A percentile compares a stretch with the other conserved stretches of the same genome.
Conservation (phyloP, 2,888 invertebrate genomes). For the Melinaea marsaeus region DNA sequence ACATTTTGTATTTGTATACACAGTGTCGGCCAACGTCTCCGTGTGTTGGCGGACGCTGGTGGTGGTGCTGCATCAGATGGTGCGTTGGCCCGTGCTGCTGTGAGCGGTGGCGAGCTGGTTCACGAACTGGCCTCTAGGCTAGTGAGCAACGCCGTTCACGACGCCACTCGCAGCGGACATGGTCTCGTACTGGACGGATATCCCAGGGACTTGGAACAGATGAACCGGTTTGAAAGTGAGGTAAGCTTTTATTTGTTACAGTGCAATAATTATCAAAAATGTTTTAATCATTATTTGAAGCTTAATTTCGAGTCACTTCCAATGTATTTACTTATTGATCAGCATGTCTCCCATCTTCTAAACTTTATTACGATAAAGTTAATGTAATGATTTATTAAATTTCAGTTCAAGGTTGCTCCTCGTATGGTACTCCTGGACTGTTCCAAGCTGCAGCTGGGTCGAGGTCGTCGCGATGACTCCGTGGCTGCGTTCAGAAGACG, state of each 20-base stretch:
- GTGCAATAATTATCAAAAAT: too few species aligned
- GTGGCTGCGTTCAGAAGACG: slow-evolving; percentile 90
- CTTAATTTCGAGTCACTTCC: too few species aligned
- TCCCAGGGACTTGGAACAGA: slow-evolving; percentile 93
- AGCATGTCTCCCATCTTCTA: too few species aligned
- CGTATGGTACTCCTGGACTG: slow-evolving; percentile 92
- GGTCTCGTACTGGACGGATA: slow-evolving; percentile 97
- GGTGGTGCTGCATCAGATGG: slow-evolving; percentile 81
- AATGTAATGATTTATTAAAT: neutral
- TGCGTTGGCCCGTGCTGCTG: slow-evolving; percentile 81
- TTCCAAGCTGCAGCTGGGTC: slow-evolving; percentile 91
- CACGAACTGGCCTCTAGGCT: slow-evolving; percentile 87
- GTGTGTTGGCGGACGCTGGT: slow-evolving; percentile 83
- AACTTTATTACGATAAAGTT: neutral
- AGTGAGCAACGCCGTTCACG: slow-evolving; percentile 82
- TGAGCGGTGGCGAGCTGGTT: slow-evolving; percentile 89
- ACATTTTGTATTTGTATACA: neutral
- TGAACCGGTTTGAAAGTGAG: slow-evolving; percentile 91
- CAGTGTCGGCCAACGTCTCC: slow-evolving; percentile 87
- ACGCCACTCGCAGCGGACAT: slow-evolving; percentile 76
- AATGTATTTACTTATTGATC: too few species aligned
- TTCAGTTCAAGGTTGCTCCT: slow-evolving; percentile 86
- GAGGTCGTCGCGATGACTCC: slow-evolving; percentile 90
- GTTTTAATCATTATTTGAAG: too few species aligned
- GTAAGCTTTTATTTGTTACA: slow-evolving; percentile 61